phyloP scores from a whole-genome alignment of 2,797 vertebrate species.

The Coregonus ussuriensis region DNA sequence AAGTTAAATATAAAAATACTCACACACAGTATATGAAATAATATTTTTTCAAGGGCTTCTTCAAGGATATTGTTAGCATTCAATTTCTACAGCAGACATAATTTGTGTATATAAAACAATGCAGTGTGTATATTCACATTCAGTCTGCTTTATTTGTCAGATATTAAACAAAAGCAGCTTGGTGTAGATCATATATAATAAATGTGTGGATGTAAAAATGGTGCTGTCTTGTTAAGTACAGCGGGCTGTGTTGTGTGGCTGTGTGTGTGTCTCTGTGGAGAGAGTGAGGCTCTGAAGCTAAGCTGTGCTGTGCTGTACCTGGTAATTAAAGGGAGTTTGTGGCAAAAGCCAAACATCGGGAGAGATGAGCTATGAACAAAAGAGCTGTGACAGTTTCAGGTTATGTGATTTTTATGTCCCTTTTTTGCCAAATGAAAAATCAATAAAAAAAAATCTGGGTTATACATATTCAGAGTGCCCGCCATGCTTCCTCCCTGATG shows the following conservation, averaged over 20 bases:
- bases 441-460: constrained; percentile 97
- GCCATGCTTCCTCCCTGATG: constrained; percentile 87
- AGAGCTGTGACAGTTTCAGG: constrained; percentile 98
- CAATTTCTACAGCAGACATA: constrained; percentile 17
- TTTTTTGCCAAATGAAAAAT: constrained; percentile 93
- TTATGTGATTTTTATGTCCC: constrained; percentile 88
- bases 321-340: constrained; percentile 96
- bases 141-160: constrained; percentile 68
- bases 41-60: constrained; percentile 42
- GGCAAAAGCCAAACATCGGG: constrained; percentile 78
- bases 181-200: constrained; percentile 77
- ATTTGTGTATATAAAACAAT: constrained; percentile 63
- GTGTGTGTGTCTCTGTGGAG: constrained; percentile 61
- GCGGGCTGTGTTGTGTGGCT: constrained; percentile 63
- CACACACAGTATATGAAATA: background rate
- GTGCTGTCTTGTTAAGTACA: constrained; percentile 74
- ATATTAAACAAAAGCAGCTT: constrained; percentile 75
- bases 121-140: constrained; percentile 60
- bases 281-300: constrained; percentile 59
- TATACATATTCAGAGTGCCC: constrained; percentile 96
- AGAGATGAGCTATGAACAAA: constrained; percentile 98
- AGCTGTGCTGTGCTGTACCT: constrained; percentile 62
- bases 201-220: constrained; percentile 60
- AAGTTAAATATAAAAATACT: constrained; percentile 38
- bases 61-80: constrained; percentile 46